Percentiles rank a stretch among this genome's conserved stretches.
Conservation (phyloP, 2,797 vertebrate genomes). For the Tokudaia muenninki region DNA sequence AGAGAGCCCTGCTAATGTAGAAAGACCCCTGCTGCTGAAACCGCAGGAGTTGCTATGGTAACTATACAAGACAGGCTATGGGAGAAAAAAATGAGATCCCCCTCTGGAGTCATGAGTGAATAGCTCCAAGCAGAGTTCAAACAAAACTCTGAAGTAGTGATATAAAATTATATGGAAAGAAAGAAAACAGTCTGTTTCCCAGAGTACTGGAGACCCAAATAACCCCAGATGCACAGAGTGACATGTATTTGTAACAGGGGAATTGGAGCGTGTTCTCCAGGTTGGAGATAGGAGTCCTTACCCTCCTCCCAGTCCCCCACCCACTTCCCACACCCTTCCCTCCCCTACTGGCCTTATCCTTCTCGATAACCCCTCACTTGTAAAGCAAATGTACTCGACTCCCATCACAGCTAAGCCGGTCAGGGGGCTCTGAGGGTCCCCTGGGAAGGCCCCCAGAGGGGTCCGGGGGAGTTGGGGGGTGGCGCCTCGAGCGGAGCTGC, state of each 20-base stretch:
- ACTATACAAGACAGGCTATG: neutral
- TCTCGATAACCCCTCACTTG: conserved; percentile 88
- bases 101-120: neutral
- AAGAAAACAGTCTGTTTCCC: conserved; percentile 27
- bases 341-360: neutral
- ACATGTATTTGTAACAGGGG: conserved; percentile 69
- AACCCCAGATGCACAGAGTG: neutral
- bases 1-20: neutral
- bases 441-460: conserved; percentile 88
- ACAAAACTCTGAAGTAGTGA: conserved; percentile 50
- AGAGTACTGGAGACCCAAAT: neutral
- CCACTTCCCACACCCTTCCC: neutral
- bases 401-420: conserved; percentile 95
- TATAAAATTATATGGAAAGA: neutral
- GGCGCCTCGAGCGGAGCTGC: conserved; percentile 94
- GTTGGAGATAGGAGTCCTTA: neutral
- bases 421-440: conserved; percentile 86
- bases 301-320: neutral
- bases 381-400: conserved; percentile 96
- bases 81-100: neutral
- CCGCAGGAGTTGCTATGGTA: neutral
- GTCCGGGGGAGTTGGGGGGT: conserved; percentile 90
- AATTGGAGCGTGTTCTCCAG: neutral
- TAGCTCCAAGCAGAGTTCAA: neutral
- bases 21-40: conserved; percentile 23